These are phyloP conservation scores for Luscinia luscinia DNA, from an alignment of 2,797 vertebrate species.

Conservation along the genomic window DNA sequence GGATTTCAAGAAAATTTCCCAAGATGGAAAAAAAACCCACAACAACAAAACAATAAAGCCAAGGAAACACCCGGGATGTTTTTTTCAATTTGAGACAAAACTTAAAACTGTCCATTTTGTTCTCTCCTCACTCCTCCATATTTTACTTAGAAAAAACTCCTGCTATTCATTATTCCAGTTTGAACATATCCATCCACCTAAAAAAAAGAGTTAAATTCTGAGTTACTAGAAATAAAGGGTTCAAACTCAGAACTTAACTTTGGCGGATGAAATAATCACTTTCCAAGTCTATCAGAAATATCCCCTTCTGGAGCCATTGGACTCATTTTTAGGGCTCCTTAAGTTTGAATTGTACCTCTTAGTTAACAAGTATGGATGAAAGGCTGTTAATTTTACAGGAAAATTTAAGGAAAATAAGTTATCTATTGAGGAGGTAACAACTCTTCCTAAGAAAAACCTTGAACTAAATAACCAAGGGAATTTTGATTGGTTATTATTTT, in stretches of 20 bases:
- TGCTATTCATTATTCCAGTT: background rate
- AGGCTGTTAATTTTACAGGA: constrained; percentile 15
- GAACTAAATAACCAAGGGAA: background rate
- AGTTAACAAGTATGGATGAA: background rate
- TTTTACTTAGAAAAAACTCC: background rate
- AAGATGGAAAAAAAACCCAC: background rate
- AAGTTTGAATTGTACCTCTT: background rate
- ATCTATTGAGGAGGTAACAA: background rate
- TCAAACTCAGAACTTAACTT: background rate
- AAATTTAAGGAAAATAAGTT: constrained; percentile 6
- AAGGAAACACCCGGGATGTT: background rate
- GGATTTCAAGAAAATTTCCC: background rate
- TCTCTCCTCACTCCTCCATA: background rate
- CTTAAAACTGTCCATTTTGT: background rate
- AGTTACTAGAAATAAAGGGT: background rate
- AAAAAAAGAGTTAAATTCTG: background rate
- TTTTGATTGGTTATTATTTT: background rate
- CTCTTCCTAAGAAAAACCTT: background rate
- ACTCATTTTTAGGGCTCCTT: background rate
- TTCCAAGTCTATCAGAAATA: background rate
- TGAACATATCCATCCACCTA: background rate
- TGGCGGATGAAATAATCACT: background rate
- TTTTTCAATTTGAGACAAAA: background rate
- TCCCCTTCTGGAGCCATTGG: background rate
- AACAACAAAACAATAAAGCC: background rate